These are phyloP conservation scores for Pantherophis guttatus DNA, from an alignment of 2,113 vertebrate genomes.

Conservation along the genomic window DNA sequence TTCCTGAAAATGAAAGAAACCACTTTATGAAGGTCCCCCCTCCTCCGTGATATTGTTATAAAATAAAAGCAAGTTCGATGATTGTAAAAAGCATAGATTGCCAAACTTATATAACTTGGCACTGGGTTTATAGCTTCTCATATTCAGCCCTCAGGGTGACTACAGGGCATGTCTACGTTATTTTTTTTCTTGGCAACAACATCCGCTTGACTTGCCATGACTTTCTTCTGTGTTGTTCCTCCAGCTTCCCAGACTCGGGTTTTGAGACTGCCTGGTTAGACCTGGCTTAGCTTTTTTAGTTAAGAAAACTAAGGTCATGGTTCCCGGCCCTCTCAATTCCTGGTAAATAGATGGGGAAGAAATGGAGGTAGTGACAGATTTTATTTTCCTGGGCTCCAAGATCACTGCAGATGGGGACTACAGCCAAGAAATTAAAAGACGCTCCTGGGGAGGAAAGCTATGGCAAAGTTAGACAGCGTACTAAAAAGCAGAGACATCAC, in stretches of 20 bases:
- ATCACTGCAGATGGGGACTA: too few species aligned
- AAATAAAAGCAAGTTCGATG: background rate
- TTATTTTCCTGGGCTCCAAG: too few species aligned
- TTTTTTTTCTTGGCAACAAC: background rate
- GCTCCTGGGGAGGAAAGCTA: too few species aligned
- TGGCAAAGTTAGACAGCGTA: too few species aligned
- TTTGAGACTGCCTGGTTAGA: background rate
- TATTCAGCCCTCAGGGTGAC: background rate
- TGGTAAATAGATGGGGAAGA: too few species aligned
- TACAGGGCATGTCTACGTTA: background rate
- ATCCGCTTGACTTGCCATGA: background rate
- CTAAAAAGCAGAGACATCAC: too few species aligned
- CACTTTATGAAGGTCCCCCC: background rate
- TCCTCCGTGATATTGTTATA: background rate
- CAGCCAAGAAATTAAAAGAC: too few species aligned
- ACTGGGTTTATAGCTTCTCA: background rate
- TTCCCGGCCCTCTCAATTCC: too few species aligned
- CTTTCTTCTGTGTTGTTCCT: background rate
- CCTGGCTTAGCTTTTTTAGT: background rate
- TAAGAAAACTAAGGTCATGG: too few species aligned
- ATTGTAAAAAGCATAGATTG: background rate
- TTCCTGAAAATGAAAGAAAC: background rate
- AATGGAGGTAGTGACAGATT: too few species aligned
- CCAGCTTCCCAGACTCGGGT: background rate
- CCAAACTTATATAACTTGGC: background rate